Evolutionary conservation across 2,113 vertebrate species (phyloP), one percentile per base, ranked within the genome.

Genomic region (Sturnus vulgaris): DNA sequence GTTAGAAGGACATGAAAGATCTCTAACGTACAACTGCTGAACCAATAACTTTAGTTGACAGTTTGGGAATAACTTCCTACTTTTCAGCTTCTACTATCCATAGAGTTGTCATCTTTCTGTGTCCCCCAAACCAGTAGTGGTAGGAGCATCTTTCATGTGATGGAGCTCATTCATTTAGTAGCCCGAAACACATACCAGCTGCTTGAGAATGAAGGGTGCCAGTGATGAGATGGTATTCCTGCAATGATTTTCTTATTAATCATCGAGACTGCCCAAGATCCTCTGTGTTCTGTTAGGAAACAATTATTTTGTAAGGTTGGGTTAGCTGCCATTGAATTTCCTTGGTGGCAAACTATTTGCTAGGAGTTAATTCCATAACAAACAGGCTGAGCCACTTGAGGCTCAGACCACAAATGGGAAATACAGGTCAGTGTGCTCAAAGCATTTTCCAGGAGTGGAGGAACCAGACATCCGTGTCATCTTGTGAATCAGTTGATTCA

Each of bases 391-490:
- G 60, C 86, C 59, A 50, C 94, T 90, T 92, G 27, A 80, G 76
- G 13, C 68, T 77, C 64, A 90, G 81, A 95, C 94, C 86, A 63
- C 86, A 88, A 63, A 73, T 92, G 80, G 88, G 95, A 93, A 93
- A 88, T 95, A 72, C 92, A 93, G 90, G 92, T 95, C 92, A 92
- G 88, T 40, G 76, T 92, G 93, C 80, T 93, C 68, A 44, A 70
- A 95, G 80, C 47, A 17, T 90, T 94, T 90, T 77, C 71, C 79
- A 70, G 78, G 76, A 83, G 90, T 63, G 82, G 88, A 83, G 82
- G 64, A 94, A 96, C 79, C 71, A 86, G 90, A 86, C 90, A 55
- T 61, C 93, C 3, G 0, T 92, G 82, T 80, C 9, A 1, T 82
- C 79, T 86, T 69, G 44, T 55, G 47, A 81, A 86, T 83, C 79